Evolutionary conservation across 2,888 invertebrate genomes (phyloP), one percentile per base, ranked within the genome.

Genomic region (Habrosyne pyritoides): DNA sequence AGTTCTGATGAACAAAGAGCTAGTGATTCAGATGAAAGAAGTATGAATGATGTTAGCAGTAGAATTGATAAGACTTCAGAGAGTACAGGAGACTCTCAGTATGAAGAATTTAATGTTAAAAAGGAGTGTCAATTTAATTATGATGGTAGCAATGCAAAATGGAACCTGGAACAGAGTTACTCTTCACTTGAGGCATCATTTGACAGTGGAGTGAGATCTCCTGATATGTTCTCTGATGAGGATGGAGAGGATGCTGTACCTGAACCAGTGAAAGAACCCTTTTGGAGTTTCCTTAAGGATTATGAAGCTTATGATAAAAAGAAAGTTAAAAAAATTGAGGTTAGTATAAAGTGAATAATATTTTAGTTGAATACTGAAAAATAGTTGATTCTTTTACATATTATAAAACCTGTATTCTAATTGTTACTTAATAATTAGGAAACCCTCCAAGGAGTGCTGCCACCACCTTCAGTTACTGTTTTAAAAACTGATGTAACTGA

Each of bases 391-490:
- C 26, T 10, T 10, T n/a, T 24, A 0, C 10, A 47, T 47, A 10
- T 2, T 21, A 21, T 48, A 24, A 49, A 26, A 26, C 8, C 10
- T 26, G 14, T 2, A 5, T 55, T 22, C n/a, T 53, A 30, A 50
- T 2, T 53, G 67, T 94, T 51, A 0, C 0, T 8, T 42, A 4
- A 18, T 42, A 7, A 18, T 18, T 93, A 95, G 79, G 94, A 93
- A 75, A 93, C 93, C 49, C 83, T 97, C 8, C 93, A 93, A 64
- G 96, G 96, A 1, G 93, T 97, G 0, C 90, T 95, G 8, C 96
- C 97, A 21, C 97, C 96, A 10, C 96, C 96, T 0, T 96, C 95
- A 22, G 93, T 96, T 10, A 96, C 96, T 12, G 94, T 93, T 36
- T 87, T 95, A 22, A 94, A 95, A 68, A 90, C 94, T 54, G 95